Base-by-base conservation (phyloP, 2,797 vertebrate genomes). In the Coendou prehensilis region DNA sequence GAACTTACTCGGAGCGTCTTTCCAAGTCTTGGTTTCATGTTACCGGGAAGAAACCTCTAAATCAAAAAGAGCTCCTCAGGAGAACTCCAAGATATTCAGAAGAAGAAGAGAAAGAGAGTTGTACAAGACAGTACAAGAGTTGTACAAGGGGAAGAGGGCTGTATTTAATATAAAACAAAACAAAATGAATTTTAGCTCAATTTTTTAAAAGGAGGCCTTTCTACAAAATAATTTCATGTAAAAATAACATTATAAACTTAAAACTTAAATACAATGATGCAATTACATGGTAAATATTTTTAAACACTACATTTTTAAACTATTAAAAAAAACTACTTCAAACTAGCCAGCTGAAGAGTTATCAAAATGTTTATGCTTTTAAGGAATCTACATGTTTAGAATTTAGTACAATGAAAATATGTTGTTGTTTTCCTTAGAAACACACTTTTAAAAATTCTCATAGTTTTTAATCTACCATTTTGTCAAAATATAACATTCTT, bases 311-410 rank as follows among this genome's bases (percentile, higher is more conserved):
- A 97, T 95, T 73, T 97, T 89, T n/a, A 67, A 67, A n/a, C 63
- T 67, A 67, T 67, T 64, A 67, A 61, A 61, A 59, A 87, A 97
- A 97, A 94, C 93, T 97, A 82, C 97, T 97, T 97, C 97, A 98
- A 98, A 98, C 98, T 41, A 95, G 92, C 61, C 97, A 98, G 92
- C 78, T 81, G 91, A 96, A 91, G 97, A 98, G 91, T 98, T 98
- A 97, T 93, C 96, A 97, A 97, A 96, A 89, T 97, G 97, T 98
- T 98, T 98, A 98, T 93, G 92, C 73, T 96, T 96, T 98, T 96
- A 96, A 95, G 88, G 96, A 98, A 97, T 97, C 91, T 96, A 7
- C 95, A 87, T 97, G 91, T 97, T 98, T 98, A 93, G 91, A 98
- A 95, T 63, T 95, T 71, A 9, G 85, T 97, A 91, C 97, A 41